Base-by-base conservation (phyloP, 2,888 invertebrate species). In the Andrena bicolor region DNA sequence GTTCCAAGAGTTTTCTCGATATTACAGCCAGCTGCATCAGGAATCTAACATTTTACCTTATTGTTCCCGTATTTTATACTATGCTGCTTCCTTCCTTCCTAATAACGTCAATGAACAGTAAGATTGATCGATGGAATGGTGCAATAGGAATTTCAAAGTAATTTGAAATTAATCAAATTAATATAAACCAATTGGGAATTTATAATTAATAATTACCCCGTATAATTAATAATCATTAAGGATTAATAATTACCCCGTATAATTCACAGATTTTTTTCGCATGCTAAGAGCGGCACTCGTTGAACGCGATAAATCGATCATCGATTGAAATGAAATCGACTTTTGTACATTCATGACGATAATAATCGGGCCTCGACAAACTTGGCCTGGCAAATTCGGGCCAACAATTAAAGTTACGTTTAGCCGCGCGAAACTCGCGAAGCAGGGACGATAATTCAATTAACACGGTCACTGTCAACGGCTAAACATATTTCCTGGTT, bases 401-500 rank as follows among this genome's bases (percentile, higher is more conserved):
- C 23, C 30, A 32, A 60, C 41, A 61, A 61, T 61, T 48, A 61
- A 61, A 71, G 71, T 61, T 32, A 53, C 49, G 64, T 58, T 28
- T 26, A 60, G 32, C 58, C 16, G 41, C 32, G 51, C 26, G 58
- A 30, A 23, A 26, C 26, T n/a, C 28, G 35, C 6, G 8, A 16
- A 30, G 13, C 61, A 48, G 51, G 23, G 48, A 3, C 56, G 58
- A 58, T 60, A 79, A 76, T 76, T 79, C 49, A 23, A 79, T 69
- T 76, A 71, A 51, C 49, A 48, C 68, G n/a, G 68, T 69, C 56
- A 28, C 56, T 35, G 58, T 60, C 63, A 26, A n/a, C 41, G 63
- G 41, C 28, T 49, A 61, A 75, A 69, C 69, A 66, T 71, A 76
- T 76, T 76, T 71, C 41, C 70, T 71, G 30, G 71, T 71, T 48